These are phyloP conservation scores for Diacarnus erythraeanus DNA, from an alignment of 37 sponge, comb jelly and placozoan genomes.

Conservation along the genomic window DNA sequence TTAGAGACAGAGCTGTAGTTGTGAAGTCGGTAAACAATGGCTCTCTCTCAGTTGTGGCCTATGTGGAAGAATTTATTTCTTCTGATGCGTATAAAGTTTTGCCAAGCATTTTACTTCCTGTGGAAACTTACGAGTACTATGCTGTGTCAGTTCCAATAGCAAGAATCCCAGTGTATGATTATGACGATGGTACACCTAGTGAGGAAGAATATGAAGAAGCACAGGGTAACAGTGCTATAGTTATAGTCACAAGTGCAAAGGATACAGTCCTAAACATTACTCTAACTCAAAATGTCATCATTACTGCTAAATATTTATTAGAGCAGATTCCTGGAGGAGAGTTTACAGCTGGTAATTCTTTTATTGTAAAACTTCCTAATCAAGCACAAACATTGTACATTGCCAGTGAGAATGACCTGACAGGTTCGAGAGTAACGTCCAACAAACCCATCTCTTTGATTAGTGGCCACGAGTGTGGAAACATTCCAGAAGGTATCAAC, in stretches of 20 bases:
- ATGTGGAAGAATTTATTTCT: slow-evolving; percentile 24
- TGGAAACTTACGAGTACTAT: slow-evolving; percentile 47
- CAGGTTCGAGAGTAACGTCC: slow-evolving; percentile 38
- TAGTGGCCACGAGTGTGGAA: slow-evolving; percentile 55
- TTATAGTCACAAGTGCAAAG: slow-evolving; percentile 24
- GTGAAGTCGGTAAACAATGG: neutral
- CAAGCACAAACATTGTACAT: slow-evolving; percentile 27
- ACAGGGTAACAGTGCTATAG: slow-evolving; percentile 26
- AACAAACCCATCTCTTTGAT: slow-evolving; percentile 43
- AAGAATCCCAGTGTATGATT: neutral
- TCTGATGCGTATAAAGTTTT: slow-evolving; percentile 32
- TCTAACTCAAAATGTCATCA: slow-evolving; percentile 31
- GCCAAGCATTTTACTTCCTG: slow-evolving; percentile 29
- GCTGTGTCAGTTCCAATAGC: slow-evolving; percentile 42
- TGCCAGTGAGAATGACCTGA: slow-evolving; percentile 25
- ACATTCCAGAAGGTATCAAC: slow-evolving; percentile 11
- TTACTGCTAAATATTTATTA: neutral
- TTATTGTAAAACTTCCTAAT: neutral
- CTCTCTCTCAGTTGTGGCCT: slow-evolving; percentile 31
- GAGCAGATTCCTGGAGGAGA: neutral
- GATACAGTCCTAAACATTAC: slow-evolving; percentile 15
- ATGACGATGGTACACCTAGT: neutral
- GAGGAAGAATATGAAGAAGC: neutral
- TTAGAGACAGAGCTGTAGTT: slow-evolving; percentile 8
- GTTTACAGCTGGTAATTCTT: neutral